Evolutionary conservation across 1,140 invertebrate genomes (phyloP).

Genomic region (Euwallacea similis): DNA sequence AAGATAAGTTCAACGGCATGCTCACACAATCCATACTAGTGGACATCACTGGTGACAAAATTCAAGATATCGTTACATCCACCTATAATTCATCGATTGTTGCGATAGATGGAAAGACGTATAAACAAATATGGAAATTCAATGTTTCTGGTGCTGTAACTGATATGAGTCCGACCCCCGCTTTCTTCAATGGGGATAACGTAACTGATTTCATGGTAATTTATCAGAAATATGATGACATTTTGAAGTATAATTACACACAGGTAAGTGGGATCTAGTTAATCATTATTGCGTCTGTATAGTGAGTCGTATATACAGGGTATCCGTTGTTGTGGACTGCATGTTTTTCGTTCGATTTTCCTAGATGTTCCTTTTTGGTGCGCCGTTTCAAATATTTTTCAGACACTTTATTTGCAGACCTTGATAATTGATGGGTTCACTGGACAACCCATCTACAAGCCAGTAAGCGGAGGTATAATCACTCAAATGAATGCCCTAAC

Average conservation of each 20-base stretch:
- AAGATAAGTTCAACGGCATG: conserved; percentile 58
- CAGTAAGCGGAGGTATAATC: conserved; percentile 65
- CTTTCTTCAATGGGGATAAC: conserved; percentile 79
- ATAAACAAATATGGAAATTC: conserved; percentile 71
- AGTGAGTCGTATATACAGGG: neutral
- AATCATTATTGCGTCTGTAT: neutral
- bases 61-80: conserved; percentile 73
- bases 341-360: too few species aligned
- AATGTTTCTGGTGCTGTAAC: conserved; percentile 65
- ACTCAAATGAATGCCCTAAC: conserved; percentile 69
- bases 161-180: conserved; percentile 75
- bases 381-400: neutral
- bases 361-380: too few species aligned
- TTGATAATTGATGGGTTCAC: conserved; percentile 71
- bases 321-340: too few species aligned
- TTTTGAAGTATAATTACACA: conserved; percentile 63
- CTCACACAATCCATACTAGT: conserved; percentile 70
- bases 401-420: conserved; percentile 38
- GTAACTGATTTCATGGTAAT: conserved; percentile 84
- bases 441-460: conserved; percentile 65
- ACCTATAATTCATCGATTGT: conserved; percentile 74
- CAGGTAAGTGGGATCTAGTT: conserved; percentile 54
- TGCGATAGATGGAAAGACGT: conserved; percentile 72
- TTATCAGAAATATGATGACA: conserved; percentile 61
- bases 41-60: conserved; percentile 74